A percentile compares a stretch with the other conserved stretches of the same genome.
Conservation (phyloP, 2,113 vertebrate genomes). For the Perca flavescens region DNA sequence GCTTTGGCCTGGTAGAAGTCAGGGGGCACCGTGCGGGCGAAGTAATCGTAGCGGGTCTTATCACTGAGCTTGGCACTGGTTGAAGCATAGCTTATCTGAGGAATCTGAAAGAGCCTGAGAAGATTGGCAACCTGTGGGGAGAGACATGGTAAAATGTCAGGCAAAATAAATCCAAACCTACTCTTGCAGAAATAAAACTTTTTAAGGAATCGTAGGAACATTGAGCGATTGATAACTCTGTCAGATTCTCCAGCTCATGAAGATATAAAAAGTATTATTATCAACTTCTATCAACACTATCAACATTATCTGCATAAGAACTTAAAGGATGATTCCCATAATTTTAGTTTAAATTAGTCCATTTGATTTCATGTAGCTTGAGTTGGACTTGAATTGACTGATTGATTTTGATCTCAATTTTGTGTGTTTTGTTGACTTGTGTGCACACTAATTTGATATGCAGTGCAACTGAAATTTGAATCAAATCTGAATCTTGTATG, state of each 20-base stretch:
- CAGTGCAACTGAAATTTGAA: neutral
- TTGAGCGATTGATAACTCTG: neutral
- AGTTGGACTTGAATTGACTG: neutral
- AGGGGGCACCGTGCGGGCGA: constrained; percentile 95
- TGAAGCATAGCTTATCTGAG: constrained; percentile 98
- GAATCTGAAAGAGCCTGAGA: constrained; percentile 97
- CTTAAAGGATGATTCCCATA: neutral
- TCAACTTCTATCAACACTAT: neutral
- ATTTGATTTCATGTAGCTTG: neutral
- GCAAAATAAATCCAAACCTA: constrained; percentile 7
- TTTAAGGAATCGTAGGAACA: neutral
- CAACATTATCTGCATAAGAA: neutral
- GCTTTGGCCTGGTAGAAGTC: constrained; percentile 99
- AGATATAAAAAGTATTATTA: neutral
- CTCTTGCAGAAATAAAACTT: neutral
- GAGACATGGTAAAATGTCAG: constrained; percentile 23
- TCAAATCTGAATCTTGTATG: neutral
- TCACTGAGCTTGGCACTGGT: constrained; percentile 99
- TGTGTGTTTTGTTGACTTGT: neutral
- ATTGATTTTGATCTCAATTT: constrained; percentile 1
- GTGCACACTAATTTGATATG: neutral
- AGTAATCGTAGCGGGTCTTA: constrained; percentile 97
- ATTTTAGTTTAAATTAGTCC: neutral
- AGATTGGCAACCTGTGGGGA: constrained; percentile 94
- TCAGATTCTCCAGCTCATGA: neutral